phyloP scores from a whole-genome alignment of 2,113 vertebrate species.

The Cavia aperea region DNA sequence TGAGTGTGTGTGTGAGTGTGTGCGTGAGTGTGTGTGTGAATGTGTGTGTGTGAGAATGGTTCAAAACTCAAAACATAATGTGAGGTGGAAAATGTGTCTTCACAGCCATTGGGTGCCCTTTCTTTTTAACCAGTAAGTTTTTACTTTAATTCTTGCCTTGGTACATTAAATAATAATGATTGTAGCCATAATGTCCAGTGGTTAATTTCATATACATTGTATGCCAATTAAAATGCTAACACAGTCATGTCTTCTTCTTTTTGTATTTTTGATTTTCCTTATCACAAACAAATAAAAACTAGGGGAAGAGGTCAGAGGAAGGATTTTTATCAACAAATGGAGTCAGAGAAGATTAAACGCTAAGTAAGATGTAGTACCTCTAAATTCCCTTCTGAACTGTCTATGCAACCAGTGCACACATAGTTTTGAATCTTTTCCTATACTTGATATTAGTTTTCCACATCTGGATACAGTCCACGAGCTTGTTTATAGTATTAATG shows the following conservation, averaged over 20 bases:
- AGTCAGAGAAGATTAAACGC: constrained; percentile 34
- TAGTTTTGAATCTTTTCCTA: neutral
- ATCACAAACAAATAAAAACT: neutral
- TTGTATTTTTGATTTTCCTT: neutral
- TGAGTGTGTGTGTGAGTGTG: neutral
- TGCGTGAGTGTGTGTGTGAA: neutral
- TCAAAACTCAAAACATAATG: neutral
- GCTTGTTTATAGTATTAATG: neutral
- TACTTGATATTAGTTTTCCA: constrained; percentile 11
- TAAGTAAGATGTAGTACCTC: neutral
- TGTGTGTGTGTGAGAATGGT: neutral
- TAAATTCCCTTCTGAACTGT: constrained; percentile 18
- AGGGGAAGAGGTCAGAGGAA: neutral
- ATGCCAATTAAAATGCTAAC: constrained; percentile 17
- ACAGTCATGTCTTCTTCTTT: neutral
- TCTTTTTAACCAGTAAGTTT: neutral
- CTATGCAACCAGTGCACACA: neutral
- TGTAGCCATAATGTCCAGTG: neutral
- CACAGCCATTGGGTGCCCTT: neutral
- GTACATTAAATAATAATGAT: constrained; percentile 13
- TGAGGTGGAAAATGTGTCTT: neutral
- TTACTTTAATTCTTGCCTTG: constrained; percentile 1
- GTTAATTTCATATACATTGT: neutral
- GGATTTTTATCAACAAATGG: constrained; percentile 15
- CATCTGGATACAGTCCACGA: neutral